A percentile compares a stretch with the other conserved stretches of the same genome.
Evolutionary conservation across 2,888 invertebrate species (phyloP).

Genomic region (Pasiphila rectangulata): DNA sequence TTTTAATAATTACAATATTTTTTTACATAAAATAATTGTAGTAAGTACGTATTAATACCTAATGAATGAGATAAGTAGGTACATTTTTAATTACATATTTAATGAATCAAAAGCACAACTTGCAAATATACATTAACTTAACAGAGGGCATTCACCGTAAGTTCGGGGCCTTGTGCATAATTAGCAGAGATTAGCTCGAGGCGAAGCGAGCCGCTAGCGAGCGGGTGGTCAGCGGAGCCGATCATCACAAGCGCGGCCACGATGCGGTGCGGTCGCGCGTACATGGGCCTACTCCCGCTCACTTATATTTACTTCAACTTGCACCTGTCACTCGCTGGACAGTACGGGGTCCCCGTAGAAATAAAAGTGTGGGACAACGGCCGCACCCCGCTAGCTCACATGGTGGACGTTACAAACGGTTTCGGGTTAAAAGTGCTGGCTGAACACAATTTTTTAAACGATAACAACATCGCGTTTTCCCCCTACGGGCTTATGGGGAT

Average conservation of each 20-base stretch:
- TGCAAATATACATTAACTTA: constrained; percentile 32
- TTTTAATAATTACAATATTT: no score
- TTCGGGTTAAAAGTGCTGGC: constrained; percentile 85
- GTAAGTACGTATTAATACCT: no score
- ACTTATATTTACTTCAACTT: constrained; percentile 35
- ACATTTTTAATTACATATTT: neutral
- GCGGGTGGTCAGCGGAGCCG: constrained; percentile 55
- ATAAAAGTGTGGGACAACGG: constrained; percentile 71
- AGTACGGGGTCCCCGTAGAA: constrained; percentile 68
- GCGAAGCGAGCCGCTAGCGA: constrained; percentile 29
- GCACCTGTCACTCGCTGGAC: constrained; percentile 37
- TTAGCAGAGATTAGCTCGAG: constrained; percentile 65
- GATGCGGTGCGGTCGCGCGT: constrained; percentile 64
- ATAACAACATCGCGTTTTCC: constrained; percentile 91
- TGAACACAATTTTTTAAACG: constrained; percentile 86
- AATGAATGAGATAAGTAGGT: neutral
- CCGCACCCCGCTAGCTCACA: constrained; percentile 84
- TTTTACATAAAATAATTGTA: no score
- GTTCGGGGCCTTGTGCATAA: constrained; percentile 62
- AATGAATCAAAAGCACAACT: constrained; percentile 24
- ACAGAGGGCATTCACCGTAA: constrained; percentile 75
- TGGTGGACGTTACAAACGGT: constrained; percentile 90
- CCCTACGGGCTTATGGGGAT: constrained; percentile 91
- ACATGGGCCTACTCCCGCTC: constrained; percentile 32
- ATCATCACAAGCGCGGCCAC: constrained; percentile 58